Conservation (phyloP, 2,113 vertebrate genomes). For the Petaurus breviceps region DNA sequence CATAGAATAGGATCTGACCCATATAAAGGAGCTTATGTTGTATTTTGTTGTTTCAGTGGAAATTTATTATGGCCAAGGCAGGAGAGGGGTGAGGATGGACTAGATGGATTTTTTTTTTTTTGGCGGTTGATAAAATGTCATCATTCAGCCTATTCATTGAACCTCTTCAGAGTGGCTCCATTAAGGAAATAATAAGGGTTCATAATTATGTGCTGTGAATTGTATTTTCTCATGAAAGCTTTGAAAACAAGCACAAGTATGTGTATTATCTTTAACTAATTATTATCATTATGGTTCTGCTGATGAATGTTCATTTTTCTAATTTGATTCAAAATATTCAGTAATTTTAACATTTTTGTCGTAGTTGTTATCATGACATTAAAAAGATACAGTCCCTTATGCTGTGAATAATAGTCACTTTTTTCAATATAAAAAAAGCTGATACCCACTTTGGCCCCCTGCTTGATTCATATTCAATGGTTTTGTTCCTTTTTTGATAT, state of each 20-base stretch:
- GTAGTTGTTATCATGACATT: neutral
- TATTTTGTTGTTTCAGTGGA: constrained; percentile 47
- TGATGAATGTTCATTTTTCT: constrained; percentile 46
- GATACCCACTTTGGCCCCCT: neutral
- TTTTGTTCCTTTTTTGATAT: constrained; percentile 26
- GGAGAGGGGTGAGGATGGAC: neutral
- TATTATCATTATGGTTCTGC: constrained; percentile 43
- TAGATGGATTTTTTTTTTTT: constrained; percentile 47
- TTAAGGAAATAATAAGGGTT: constrained; percentile 61
- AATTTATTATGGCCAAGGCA: constrained; percentile 47
- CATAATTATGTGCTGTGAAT: constrained; percentile 38
- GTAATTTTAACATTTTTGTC: constrained; percentile 33
- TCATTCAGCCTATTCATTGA: constrained; percentile 54
- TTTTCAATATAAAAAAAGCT: neutral
- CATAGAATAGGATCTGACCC: constrained; percentile 29
- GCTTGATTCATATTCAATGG: neutral
- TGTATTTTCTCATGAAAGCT: constrained; percentile 64
- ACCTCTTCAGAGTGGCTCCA: constrained; percentile 37
- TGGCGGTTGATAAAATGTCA: constrained; percentile 47
- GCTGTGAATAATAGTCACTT: neutral
- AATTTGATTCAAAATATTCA: constrained; percentile 51
- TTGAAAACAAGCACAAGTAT: constrained; percentile 65
- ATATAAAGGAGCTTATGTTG: neutral
- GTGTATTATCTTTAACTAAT: constrained; percentile 58
- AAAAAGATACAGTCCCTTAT: constrained; percentile 10